Evolutionary conservation across 2,797 vertebrate species (phyloP).

Genomic region (Mareca penelope): DNA sequence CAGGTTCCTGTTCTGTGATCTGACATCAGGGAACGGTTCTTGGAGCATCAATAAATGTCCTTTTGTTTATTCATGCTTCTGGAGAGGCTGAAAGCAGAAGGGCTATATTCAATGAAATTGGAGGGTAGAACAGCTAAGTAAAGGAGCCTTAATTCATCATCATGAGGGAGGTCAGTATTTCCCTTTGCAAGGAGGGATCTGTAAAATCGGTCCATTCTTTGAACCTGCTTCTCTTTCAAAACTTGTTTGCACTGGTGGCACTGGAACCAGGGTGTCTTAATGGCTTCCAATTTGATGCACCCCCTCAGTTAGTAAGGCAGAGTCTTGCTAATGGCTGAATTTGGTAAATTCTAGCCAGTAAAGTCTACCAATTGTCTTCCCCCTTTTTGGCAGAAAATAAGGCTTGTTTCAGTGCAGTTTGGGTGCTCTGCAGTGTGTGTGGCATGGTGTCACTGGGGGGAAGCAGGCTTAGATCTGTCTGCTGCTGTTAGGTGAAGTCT

Average conservation of each 20-base stretch:
- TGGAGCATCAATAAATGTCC: background rate
- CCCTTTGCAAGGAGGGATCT: background rate
- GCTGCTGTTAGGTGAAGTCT: background rate
- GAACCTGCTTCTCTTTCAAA: background rate
- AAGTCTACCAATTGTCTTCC: background rate
- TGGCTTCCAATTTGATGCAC: background rate
- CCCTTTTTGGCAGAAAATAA: background rate
- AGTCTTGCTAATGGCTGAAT: background rate
- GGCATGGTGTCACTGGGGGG: background rate
- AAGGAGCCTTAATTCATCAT: background rate
- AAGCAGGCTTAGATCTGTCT: background rate
- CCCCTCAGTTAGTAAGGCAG: background rate
- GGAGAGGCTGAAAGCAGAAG: background rate
- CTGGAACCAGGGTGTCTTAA: background rate
- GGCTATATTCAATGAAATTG: background rate
- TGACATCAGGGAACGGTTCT: background rate
- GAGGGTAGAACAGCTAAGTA: background rate
- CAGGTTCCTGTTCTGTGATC: conserved; percentile 4
- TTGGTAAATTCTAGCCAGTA: background rate
- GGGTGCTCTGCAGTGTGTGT: background rate
- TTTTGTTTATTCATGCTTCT: conserved; percentile 32
- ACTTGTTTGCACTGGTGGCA: background rate
- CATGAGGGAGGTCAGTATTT: background rate
- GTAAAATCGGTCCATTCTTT: background rate
- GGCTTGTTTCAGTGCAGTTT: background rate